These are phyloP conservation scores for Trachurus trachurus DNA, from an alignment of 2,797 vertebrate species.

Conservation along the genomic window DNA sequence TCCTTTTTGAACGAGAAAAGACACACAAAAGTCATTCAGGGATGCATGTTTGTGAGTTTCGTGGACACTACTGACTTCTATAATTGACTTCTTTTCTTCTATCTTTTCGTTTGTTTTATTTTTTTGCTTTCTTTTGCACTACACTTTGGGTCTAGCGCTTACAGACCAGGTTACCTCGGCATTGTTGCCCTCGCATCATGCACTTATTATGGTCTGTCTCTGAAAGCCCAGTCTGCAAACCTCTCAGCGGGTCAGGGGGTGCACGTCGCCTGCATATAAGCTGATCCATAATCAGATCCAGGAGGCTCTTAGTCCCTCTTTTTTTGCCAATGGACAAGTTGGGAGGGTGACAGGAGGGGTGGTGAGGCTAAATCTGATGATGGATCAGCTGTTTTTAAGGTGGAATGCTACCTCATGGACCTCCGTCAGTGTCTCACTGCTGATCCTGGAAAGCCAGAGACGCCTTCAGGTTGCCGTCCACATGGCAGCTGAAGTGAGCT, in stretches of 20 bases:
- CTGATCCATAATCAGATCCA: constrained; percentile 73
- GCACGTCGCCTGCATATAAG: constrained; percentile 56
- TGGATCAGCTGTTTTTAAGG: constrained; percentile 70
- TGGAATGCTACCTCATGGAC: constrained; percentile 77
- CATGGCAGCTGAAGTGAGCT: constrained; percentile 46
- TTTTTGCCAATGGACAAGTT: constrained; percentile 69
- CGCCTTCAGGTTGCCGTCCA: constrained; percentile 41
- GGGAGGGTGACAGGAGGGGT: constrained; percentile 14
- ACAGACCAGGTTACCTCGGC: constrained; percentile 89
- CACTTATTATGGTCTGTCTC: constrained; percentile 87
- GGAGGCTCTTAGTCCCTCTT: constrained; percentile 44
- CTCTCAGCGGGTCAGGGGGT: constrained; percentile 71
- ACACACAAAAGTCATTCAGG: constrained; percentile 88
- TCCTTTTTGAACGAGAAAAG: constrained; percentile 81
- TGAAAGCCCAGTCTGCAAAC: constrained; percentile 75
- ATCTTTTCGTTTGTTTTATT: constrained; percentile 76
- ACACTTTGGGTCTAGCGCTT: constrained; percentile 86
- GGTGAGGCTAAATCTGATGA: constrained; percentile 47
- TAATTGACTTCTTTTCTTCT: constrained; percentile 74
- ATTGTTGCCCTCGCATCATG: constrained; percentile 87
- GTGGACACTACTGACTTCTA: constrained; percentile 83
- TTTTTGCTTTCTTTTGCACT: constrained; percentile 90
- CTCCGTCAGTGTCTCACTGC: constrained; percentile 76
- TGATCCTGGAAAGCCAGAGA: constrained; percentile 73
- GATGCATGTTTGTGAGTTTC: constrained; percentile 89